Percentiles rank a stretch among this genome's conserved stretches.
These are phyloP conservation scores for Dendrolimus pini DNA, from an alignment of 2,888 invertebrate genomes.

Conservation along the genomic window DNA sequence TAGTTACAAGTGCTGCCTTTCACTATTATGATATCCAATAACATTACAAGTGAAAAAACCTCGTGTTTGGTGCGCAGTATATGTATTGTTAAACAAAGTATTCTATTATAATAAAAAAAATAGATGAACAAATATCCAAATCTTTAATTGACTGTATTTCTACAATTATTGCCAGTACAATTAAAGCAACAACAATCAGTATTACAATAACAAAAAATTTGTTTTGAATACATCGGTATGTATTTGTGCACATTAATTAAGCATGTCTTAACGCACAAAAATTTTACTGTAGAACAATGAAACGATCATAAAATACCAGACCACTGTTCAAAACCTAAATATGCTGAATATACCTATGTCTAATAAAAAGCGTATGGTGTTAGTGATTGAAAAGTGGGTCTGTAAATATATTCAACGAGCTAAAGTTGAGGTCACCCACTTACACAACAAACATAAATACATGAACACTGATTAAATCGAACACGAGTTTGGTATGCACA, in stretches of 20 bases:
- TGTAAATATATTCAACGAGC: conserved; percentile 19
- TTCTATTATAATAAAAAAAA: background rate
- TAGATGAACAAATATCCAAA: background rate
- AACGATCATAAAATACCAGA: background rate
- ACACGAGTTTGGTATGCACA: background rate
- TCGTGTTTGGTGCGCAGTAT: background rate
- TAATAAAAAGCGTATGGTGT: background rate
- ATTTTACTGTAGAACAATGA: background rate
- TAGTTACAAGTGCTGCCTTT: no score
- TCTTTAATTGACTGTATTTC: background rate
- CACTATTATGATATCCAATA: background rate
- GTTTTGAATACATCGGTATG: background rate
- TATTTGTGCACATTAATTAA: background rate
- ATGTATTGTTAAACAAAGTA: background rate
- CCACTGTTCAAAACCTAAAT: background rate
- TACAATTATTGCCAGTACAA: background rate
- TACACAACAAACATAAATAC: conserved; percentile 27
- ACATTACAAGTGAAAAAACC: background rate
- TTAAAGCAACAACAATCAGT: background rate
- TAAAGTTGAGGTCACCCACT: conserved; percentile 22
- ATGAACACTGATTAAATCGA: conserved; percentile 5
- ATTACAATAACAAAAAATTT: background rate
- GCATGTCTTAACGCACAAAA: background rate
- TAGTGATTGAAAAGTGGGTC: conserved; percentile 13
- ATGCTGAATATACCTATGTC: background rate